Evolutionary conservation across 2,888 invertebrate species (phyloP), one percentile per base, ranked within the genome.

Genomic region (Physocephala rufipes): DNA sequence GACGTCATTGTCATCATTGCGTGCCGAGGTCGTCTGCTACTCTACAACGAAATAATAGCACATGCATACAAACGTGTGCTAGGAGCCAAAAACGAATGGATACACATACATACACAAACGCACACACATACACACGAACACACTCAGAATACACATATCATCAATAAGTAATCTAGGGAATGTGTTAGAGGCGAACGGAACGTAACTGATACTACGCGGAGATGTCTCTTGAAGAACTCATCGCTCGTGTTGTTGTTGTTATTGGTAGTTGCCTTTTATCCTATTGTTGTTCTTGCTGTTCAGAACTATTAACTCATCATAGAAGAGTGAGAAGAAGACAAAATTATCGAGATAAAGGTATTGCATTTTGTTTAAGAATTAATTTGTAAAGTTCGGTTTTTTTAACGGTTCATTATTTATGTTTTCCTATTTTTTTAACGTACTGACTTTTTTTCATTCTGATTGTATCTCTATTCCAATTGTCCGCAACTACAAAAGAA

Each of bases 1-100:
- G 47, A 63, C 63, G 63, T 63, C 63, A 63, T 63, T 47, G 45
- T 63, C 45, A 63, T 16, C 30, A 16, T 59, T 59, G 59, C 59
- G 55, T 55, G 16, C 26, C 55, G 59, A 59, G 59, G 59, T 59
- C 59, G 26, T n/a, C 36, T 36, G 5, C 9, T 9, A 36, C 36
- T n/a, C n/a, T n/a, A 36, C 36, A 36, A 4, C 4, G 5, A 36
- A 4, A 36, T 9, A 4, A 36, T 36, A 36, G 5, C 36, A 36
- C 36, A 36, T 36, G 9, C 36, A 36, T 7, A 36, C 36, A 36
- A 36, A 36, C 36, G 36, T 7, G 36, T 9, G n/a, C 45, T 45
- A 45, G 12, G 45, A 45, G 9, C 9, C 9, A 45, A 12, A 45
- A 45, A 45, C 45, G 45, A 45, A 45, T 9, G 45, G 45, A 45